Conservation (phyloP, 2,888 invertebrate genomes). For the Trachelus iudaicus region DNA sequence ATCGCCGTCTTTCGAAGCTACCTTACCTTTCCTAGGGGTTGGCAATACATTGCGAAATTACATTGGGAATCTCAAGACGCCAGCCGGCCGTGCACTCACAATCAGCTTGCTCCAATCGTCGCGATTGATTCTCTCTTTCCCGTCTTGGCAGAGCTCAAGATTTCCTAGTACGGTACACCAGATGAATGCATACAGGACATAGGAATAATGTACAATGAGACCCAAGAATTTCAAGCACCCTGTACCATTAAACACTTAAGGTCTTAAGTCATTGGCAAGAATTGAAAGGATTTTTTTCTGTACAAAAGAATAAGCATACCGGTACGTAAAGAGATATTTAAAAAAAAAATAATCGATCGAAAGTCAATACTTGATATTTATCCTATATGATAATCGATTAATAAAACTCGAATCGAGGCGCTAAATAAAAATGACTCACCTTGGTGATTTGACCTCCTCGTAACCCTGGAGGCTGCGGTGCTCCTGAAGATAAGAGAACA, state of each 20-base stretch:
- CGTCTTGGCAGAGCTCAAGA: background rate
- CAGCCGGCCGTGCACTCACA: conserved; percentile 13
- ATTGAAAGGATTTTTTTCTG: background rate
- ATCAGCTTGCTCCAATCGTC: conserved; percentile 42
- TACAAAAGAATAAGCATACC: background rate
- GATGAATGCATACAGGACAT: background rate
- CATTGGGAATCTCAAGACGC: conserved; percentile 10
- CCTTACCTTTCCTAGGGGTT: background rate
- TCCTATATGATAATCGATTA: background rate
- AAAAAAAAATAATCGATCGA: background rate
- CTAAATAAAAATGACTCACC: conserved; percentile 43
- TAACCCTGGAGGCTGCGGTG: conserved; percentile 69
- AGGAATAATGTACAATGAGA: background rate
- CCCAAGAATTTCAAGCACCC: background rate
- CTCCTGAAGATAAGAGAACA: conserved; percentile 76
- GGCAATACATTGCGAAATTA: conserved; percentile 9
- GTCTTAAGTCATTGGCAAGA: background rate
- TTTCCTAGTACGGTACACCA: background rate
- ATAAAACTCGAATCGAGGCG: background rate
- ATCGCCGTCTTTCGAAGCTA: background rate
- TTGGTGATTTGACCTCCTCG: conserved; percentile 50
- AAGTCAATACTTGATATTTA: background rate
- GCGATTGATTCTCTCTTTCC: conserved; percentile 38
- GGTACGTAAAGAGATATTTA: background rate
- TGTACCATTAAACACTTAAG: background rate